Base-by-base conservation (phyloP, 2,113 vertebrate species). In the Pterocles gutturalis region DNA sequence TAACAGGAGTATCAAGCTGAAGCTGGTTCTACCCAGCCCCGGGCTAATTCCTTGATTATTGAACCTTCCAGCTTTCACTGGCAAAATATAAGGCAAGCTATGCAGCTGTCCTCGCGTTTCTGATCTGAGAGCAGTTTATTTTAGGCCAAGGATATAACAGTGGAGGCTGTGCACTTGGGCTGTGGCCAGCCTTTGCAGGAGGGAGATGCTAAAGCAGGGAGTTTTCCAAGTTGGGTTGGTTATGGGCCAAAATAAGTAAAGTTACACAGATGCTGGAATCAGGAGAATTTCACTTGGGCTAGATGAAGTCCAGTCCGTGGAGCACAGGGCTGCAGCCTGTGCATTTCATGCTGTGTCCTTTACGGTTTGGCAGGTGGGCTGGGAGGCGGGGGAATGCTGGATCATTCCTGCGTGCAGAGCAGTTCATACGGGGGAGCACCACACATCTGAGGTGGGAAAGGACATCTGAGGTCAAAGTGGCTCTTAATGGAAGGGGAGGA, bases 21-120 rank as follows among this genome's bases (percentile, higher is more conserved):
- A 69, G 25, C 60, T 73, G 76, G 14, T 79, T 66, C 77, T 87
- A 3, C 45, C 19, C 43, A 69, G 77, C 93, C 90, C 51, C 81
- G 64, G 60, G 91, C 46, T 96, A 70, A 93, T 93, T 95, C 46
- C 2, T 15, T 54, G 76, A 2, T 81, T 93, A 78, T 70, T 66
- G 64, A 92, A 83, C 36, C 72, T 55, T 93, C 87, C 77, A 57
- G 5, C 43, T 94, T 82, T 53, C 45, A 64, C 55, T 55, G 66
- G 76, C 80, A 87, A 45, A 92, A 48, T 75, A 6, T 24, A 83
- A 83, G 86, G 69, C 43, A 73, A 96, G 61, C 69, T 93, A 17
- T 92, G 89, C 81, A 93, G 78, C 89, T 79, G 81, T 69, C 78
- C 84, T 85, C 87, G 73, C 38, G 8, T 75, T 91, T 46, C 54